Percentiles rank a stretch among this genome's conserved stretches.
Evolutionary conservation across 2,113 vertebrate species (phyloP).

Genomic region (Pomatostomus ruficeps): DNA sequence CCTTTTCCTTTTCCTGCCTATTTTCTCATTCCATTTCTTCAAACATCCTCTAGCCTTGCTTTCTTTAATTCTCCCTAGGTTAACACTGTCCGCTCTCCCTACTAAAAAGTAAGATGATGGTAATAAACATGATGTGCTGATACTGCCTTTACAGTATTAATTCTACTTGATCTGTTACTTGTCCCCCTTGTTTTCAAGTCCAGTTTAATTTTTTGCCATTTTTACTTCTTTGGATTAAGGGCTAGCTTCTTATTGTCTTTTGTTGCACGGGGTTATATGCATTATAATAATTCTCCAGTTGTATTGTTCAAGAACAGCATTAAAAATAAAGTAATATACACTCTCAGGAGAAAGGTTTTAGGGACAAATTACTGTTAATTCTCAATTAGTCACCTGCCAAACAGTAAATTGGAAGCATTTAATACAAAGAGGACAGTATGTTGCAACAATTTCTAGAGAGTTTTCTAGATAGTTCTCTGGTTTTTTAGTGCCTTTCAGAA

Average conservation of each 20-base stretch:
- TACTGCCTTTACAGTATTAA: not conserved
- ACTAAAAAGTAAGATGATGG: not conserved
- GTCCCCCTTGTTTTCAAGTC: not conserved
- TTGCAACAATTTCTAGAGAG: not conserved
- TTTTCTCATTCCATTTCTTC: not conserved
- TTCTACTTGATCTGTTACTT: not conserved
- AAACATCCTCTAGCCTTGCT: not conserved
- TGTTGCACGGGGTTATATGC: not conserved
- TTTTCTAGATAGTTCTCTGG: not conserved
- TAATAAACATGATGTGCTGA: not conserved
- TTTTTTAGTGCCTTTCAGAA: not conserved
- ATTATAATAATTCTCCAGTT: not conserved
- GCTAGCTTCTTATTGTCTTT: not conserved
- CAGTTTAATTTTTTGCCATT: not conserved
- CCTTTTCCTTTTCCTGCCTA: fast-evolving
- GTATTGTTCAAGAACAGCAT: not conserved
- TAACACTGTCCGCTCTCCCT: not conserved
- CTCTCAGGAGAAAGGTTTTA: not conserved
- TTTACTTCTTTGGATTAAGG: not conserved
- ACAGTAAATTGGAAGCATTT: not conserved
- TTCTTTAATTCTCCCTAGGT: not conserved
- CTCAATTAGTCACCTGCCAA: not conserved
- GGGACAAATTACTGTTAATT: not conserved
- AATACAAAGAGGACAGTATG: not conserved
- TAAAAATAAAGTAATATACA: not conserved